Base-by-base conservation (phyloP, 2,888 invertebrate species). In the Mesodorylaimus sp. region DNA sequence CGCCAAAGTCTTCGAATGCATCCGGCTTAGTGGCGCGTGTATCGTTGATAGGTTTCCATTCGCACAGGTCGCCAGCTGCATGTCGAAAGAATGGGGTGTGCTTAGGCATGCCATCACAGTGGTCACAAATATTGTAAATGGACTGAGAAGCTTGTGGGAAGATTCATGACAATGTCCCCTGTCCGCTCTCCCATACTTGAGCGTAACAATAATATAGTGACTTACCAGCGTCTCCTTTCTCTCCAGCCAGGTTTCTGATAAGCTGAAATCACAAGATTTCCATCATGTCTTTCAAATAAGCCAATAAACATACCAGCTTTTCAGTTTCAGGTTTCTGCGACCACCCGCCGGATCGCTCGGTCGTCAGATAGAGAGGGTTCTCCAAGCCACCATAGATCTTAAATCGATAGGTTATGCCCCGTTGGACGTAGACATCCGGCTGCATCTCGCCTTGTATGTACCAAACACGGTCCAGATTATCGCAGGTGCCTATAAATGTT, bases 401-500 rank as follows among this genome's bases (percentile, higher is more conserved):
- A 27, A 43, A 26, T 10, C 24, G 5, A 21, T 43, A 43, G 7
- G 5, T 7, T 7, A 19, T 19, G 21, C 44, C 44, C 13, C 44
- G 7, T 24, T 26, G 10, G 5, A 43, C 26, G 26, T 27, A 43
- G 10, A 43, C 21, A 13, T 43, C 44, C 44, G 44, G 44, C 21
- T 43, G 44, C 44, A 43, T 43, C 5, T 26, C 7, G 44, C 44
- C 44, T 26, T 43, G 26, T 25, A 26, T 27, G 27, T 43, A 43
- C 44, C 44, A 43, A 24, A 43, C 44, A 16, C 19, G 5, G 24
- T 43, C 44, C 25, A 26, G 27, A 7, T 24, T 10, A 26, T 24
- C 41, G 42, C 48, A 48, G 16, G 25, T 26, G 21, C 27, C 48
- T 48, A 23, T 16, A 32, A 46, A 39, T 13, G 10, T 32, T 16